Evolutionary conservation across 2,113 vertebrate species (phyloP), one percentile per base, ranked within the genome.

Genomic region (Axis porcinus): DNA sequence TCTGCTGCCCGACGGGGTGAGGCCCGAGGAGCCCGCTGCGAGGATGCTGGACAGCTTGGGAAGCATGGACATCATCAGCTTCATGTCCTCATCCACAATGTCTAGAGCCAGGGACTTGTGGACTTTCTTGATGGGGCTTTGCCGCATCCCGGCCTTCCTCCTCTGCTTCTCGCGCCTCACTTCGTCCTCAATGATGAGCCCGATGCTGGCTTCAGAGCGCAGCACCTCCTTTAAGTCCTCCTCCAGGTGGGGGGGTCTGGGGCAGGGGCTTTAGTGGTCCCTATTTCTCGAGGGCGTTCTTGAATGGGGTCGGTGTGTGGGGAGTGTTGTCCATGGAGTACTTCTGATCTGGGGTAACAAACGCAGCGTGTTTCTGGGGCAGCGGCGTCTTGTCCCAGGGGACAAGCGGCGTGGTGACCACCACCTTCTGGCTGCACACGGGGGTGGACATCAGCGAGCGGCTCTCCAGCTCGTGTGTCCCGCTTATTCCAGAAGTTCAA

Each of bases 401-500:
- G 86, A n/a, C n/a, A n/a, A 99, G 98, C 0, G 99, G 99, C 0
- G 99, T 99, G 16, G 99, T 99, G 82, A 99, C 99, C 2, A 99
- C 99, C 95, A 99, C 99, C 96, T 99, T 99, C 98, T 99, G 99
- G 98, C 99, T 99, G 98, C 99, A 99, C 67, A 99, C 99, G 0
- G 99, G 99, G 0, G 99, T 99, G 76, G 99, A 99, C 0, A 99
- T 99, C 96, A 99, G 99, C 2, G 99, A 99, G 0, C 99, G 99
- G 97, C 99, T 99, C 98, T 99, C 99, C 96, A 99, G 98, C 96
- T 99, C 99, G 98, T 1, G 99, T 99, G 93, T 99, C 99, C 97
- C 99, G 99, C 98, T 99, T 99, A 97, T 99, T 99, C 99, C 99
- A 99, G 98, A 99, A 99, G 98, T 99, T 99, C 57, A 99, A 98